phyloP scores from a whole-genome alignment of 1,140 invertebrate species.

The Halyomorpha halys region DNA sequence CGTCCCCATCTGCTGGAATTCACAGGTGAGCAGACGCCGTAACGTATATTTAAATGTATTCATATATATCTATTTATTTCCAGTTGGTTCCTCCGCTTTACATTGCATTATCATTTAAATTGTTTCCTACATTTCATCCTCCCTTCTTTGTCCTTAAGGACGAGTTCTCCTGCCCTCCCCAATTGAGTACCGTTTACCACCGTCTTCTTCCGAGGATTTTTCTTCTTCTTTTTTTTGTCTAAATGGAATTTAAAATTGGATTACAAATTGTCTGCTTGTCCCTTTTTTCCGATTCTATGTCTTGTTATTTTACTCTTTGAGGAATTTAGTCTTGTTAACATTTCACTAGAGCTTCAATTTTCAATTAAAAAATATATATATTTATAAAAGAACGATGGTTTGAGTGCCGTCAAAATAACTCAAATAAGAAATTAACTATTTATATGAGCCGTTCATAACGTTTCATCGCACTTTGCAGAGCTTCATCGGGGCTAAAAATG shows the following conservation, averaged over 20 bases:
- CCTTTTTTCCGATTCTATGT: neutral
- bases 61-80: constrained; percentile 6
- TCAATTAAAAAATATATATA: too few relatives aligned
- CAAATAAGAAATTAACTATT: too few relatives aligned
- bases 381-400: too few relatives aligned
- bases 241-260: neutral
- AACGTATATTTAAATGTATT: constrained; percentile 12
- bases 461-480: too few relatives aligned
- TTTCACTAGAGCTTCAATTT: too few relatives aligned
- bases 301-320: neutral
- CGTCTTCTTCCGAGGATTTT: neutral
- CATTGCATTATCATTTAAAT: constrained; percentile 11
- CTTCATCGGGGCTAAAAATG: too few relatives aligned
- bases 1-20: neutral
- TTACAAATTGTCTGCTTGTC: neutral
- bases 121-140: constrained; percentile 4
- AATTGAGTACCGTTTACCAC: neutral
- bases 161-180: neutral
- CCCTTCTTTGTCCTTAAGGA: neutral
- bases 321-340: neutral
- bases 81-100: neutral
- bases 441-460: too few relatives aligned
- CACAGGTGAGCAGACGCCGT: neutral
- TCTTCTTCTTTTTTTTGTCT: too few relatives aligned
- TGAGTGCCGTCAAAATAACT: too few relatives aligned